phyloP scores from a whole-genome alignment of 2,888 invertebrate genomes.

The Adela reaumurella region DNA sequence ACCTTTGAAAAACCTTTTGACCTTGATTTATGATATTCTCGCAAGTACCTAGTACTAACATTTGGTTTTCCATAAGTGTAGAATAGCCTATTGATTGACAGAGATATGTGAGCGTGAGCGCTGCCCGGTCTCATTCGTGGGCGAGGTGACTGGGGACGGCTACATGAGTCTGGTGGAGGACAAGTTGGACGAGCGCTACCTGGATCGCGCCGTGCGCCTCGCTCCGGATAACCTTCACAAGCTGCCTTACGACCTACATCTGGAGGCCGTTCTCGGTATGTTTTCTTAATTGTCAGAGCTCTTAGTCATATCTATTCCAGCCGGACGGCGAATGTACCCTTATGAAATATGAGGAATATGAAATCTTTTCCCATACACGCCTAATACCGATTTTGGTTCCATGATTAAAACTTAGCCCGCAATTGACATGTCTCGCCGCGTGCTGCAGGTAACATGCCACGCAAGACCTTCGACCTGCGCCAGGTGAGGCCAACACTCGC shows the following conservation, averaged over 20 bases:
- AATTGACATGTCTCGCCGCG: too few species aligned
- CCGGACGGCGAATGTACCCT: too few species aligned
- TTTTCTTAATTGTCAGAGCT: too few species aligned
- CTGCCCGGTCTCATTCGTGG: slow-evolving; percentile 91
- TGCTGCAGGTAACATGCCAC: slow-evolving; percentile 51
- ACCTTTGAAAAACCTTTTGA: too few species aligned
- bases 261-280: slow-evolving; percentile 85
- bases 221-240: slow-evolving; percentile 33
- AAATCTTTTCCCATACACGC: too few species aligned
- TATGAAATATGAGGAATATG: too few species aligned
- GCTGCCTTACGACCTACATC: slow-evolving; percentile 82
- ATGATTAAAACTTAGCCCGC: too few species aligned
- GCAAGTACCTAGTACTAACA: too few species aligned
- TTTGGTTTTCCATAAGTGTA: too few species aligned
- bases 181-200: slow-evolving; percentile 35
- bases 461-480: slow-evolving; percentile 61
- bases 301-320: too few species aligned
- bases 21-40: too few species aligned
- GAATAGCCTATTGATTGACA: slow-evolving; percentile 13
- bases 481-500: slow-evolving; percentile 42
- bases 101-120: slow-evolving; percentile 82
- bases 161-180: slow-evolving; percentile 68
- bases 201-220: slow-evolving; percentile 31
- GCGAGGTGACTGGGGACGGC: slow-evolving; percentile 85
- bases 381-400: too few species aligned